phyloP scores from a whole-genome alignment of 1,140 invertebrate species.

The Semibalanus balanoides region DNA sequence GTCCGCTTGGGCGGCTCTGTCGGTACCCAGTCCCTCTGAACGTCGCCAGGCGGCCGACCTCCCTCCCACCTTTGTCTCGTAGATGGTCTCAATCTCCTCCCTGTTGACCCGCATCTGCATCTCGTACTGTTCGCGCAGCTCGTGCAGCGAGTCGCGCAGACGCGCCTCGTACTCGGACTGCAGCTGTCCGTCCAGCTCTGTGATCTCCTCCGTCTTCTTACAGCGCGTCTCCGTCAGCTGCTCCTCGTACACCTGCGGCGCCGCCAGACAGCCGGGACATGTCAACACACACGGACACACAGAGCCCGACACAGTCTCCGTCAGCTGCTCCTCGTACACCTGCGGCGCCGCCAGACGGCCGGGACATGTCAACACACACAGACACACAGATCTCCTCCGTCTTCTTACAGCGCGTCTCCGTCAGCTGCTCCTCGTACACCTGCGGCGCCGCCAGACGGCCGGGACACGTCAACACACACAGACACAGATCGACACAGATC shows the following conservation, averaged over 20 bases:
- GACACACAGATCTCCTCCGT: conserved; percentile 52
- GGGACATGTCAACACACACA: too few species aligned
- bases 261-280: neutral
- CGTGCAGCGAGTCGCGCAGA: conserved; percentile 75
- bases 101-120: conserved; percentile 70
- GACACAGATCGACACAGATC: too few species aligned
- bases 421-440: conserved; percentile 61
- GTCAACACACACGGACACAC: too few species aligned
- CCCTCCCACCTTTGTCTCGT: conserved; percentile 51
- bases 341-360: conserved; percentile 16
- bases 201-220: conserved; percentile 54
- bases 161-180: conserved; percentile 86
- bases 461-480: too few species aligned
- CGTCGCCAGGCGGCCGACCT: too few species aligned
- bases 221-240: conserved; percentile 77
- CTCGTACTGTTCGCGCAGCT: conserved; percentile 84
- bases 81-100: conserved; percentile 68
- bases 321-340: conserved; percentile 61
- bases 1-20: too few species aligned
- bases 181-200: conserved; percentile 69
- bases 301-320: too few species aligned
- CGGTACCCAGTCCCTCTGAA: too few species aligned
- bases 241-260: conserved; percentile 44
- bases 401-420: conserved; percentile 66
- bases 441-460: conserved; percentile 16